Evolutionary conservation across 2,888 invertebrate species (phyloP), one percentile per base, ranked within the genome.

Genomic region (Sclerodermus sp.): DNA sequence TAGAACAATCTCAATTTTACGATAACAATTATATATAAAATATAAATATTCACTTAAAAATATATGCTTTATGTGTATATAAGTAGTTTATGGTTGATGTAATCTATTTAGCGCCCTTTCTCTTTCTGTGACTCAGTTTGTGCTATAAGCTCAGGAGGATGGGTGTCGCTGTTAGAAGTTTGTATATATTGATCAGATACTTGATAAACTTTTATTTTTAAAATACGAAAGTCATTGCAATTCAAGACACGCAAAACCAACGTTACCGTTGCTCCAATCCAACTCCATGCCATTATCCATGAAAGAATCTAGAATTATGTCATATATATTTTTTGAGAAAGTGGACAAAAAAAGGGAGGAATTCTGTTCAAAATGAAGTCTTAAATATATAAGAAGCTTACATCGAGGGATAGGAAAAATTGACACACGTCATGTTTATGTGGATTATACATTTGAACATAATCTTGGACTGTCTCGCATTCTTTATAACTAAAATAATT

Each of bases 221-320:
- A 42, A 12, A 72, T 37, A 18, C 45, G 51, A 23, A 74, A 73
- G 39, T 73, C 69, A 13, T 39, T 54, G 10, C 57, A 16, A 6
- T 16, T 47, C 16, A 63, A 14, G 12, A 68, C 31, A 8, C 68
- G 66, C 1, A 66, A 34, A 10, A 60, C 16, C 30, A 72, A 30
- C 40, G 61, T 32, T n/a, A 55, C 8, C 6, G 67, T 49, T n/a
- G 62, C 60, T 12, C 23, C 41, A 18, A 60, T 42, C 68, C 70
- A 74, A 52, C 61, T 60, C 43, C 57, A 62, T 12, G 51, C 52
- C 65, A 70, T 71, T 5, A 58, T 47, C 56, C 57, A 62, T 10
- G 63, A 59, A 2, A 55, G 47, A 10, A 51, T 44, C 67, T 72
- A 30, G 2, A 59, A 55, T 34, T 34, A 12, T 4, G 34, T 14